A percentile compares a stretch with the other conserved stretches of the same genome.
phyloP scores from a whole-genome alignment of 2,113 vertebrate species.

The Gulo gulo region DNA sequence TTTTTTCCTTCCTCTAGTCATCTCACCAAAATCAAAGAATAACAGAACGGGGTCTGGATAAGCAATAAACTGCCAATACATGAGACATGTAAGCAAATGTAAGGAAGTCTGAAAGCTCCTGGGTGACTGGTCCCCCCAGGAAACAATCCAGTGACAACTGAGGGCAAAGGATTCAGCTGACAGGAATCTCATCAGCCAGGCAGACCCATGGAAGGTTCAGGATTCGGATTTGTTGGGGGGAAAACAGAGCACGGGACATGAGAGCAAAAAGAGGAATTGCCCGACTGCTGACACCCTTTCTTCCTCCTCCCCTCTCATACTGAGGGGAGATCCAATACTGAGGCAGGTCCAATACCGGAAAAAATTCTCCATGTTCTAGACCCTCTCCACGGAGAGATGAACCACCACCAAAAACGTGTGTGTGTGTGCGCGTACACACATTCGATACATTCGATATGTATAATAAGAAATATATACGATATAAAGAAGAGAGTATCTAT shows the following conservation, averaged over 20 bases:
- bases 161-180: background rate
- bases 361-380: background rate
- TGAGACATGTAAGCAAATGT: background rate
- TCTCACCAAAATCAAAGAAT: background rate
- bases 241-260: background rate
- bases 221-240: background rate
- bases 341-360: background rate
- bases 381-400: background rate
- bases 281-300: background rate
- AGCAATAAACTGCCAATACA: background rate
- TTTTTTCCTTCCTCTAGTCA: conserved; percentile 7
- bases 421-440: background rate
- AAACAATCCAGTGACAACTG: background rate
- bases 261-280: background rate
- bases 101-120: background rate
- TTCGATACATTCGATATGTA: background rate
- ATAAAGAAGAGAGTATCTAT: background rate
- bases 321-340: background rate
- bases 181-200: background rate
- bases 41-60: background rate
- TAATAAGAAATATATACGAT: background rate
- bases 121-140: background rate
- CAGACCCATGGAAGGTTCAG: background rate
- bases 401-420: background rate
- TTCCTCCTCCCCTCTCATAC: background rate